A percentile compares a stretch with the other conserved stretches of the same genome.
These are phyloP conservation scores for Aporrectodea caliginosa DNA, from an alignment of 1,140 invertebrate species.

Conservation along the genomic window DNA sequence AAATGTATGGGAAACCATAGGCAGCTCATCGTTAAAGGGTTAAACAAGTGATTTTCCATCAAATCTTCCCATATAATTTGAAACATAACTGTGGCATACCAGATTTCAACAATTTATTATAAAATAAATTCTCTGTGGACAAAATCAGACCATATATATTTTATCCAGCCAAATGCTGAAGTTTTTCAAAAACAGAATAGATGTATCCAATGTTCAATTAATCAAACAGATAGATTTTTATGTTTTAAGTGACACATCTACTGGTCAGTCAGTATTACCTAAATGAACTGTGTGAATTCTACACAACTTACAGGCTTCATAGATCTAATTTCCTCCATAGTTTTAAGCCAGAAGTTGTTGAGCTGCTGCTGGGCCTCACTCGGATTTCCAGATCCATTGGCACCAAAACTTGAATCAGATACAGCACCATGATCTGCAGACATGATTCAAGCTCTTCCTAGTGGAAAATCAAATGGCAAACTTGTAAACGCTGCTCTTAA, in stretches of 20 bases:
- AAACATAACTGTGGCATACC: too few species aligned
- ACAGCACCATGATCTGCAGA: conserved; percentile 8
- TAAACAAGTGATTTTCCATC: too few species aligned
- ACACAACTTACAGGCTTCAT: conserved; percentile 62
- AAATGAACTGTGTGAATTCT: neutral
- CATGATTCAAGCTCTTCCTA: too few species aligned
- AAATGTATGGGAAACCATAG: too few species aligned
- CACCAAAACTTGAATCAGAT: neutral
- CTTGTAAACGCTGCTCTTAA: too few species aligned
- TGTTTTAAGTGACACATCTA: too few species aligned
- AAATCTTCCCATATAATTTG: too few species aligned
- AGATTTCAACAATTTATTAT: conserved; percentile 17
- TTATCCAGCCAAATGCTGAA: neutral
- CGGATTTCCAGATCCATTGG: neutral
- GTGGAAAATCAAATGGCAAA: too few species aligned
- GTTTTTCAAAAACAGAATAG: neutral
- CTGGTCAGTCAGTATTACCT: too few species aligned
- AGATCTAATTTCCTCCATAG: conserved; percentile 71
- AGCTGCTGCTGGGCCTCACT: conserved; percentile 66
- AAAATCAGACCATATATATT: neutral
- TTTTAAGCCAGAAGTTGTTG: conserved; percentile 71
- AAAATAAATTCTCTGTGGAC: neutral
- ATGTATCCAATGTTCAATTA: neutral
- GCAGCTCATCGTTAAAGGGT: too few species aligned
- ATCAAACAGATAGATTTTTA: neutral